A percentile compares a stretch with the other conserved stretches of the same genome.
These are phyloP conservation scores for Cassiopea xamachana DNA, from an alignment of 30 jellyfish, hydroid and myxozoan genomes.

Conservation along the genomic window DNA sequence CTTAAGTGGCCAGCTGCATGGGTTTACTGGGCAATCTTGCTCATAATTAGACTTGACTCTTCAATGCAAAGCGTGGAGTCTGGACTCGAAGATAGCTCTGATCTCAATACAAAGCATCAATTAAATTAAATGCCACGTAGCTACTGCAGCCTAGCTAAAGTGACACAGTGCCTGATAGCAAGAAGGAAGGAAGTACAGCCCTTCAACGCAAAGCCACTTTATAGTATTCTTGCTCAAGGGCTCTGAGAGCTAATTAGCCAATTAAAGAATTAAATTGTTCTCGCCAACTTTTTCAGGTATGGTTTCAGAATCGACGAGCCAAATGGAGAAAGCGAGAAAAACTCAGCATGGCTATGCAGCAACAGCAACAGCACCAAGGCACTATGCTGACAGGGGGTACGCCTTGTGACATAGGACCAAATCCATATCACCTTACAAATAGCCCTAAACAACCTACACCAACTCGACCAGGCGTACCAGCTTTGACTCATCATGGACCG, in stretches of 20 bases:
- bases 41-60: neutral
- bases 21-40: neutral
- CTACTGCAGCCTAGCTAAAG: no score
- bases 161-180: no score
- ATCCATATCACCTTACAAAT: conserved; percentile 76
- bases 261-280: no score
- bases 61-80: neutral
- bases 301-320: conserved; percentile 99
- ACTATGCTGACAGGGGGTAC: conserved; percentile 47
- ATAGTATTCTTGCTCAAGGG: no score
- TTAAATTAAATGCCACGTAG: neutral
- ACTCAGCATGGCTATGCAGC: conserved; percentile 82
- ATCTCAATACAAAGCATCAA: neutral
- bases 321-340: conserved; percentile 98
- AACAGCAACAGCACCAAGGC: conserved; percentile 70
- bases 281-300: conserved; percentile 65
- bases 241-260: no score
- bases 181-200: no score
- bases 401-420: conserved; percentile 82
- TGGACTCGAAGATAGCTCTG: neutral
- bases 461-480: conserved; percentile 78
- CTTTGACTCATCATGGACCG: conserved; percentile 95
- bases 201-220: no score
- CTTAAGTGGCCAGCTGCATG: neutral
- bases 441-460: conserved; percentile 96